Conservation (phyloP, 2,113 vertebrate genomes). For the Melospiza georgiana region DNA sequence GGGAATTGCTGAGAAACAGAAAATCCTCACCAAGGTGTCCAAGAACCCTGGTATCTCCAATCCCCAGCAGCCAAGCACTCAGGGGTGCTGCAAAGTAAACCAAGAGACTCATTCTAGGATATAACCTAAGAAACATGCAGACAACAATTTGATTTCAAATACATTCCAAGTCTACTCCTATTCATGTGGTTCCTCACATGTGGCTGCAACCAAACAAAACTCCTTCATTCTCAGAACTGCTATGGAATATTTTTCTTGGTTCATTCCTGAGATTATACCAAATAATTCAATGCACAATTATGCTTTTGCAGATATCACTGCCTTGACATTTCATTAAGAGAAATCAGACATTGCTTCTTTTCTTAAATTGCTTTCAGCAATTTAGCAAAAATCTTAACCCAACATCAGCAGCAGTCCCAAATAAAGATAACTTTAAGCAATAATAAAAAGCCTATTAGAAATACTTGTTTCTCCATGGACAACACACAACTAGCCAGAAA, state of each 20-base stretch:
- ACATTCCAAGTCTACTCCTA: neutral
- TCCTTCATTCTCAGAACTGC: neutral
- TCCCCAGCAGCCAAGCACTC: neutral
- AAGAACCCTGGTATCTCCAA: neutral
- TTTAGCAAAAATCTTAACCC: neutral
- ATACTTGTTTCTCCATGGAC: neutral
- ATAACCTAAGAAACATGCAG: neutral
- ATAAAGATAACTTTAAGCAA: neutral
- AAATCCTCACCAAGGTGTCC: neutral
- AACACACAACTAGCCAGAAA: neutral
- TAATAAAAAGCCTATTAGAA: neutral
- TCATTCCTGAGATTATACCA: accelerated
- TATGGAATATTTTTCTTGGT: neutral
- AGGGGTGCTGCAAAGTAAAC: neutral
- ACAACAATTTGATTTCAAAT: neutral
- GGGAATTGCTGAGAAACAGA: neutral
- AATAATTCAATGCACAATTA: neutral
- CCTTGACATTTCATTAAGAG: neutral
- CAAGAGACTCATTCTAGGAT: neutral
- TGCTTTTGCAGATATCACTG: neutral
- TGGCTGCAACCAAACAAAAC: neutral
- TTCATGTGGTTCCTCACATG: neutral
- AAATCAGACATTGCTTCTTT: neutral
- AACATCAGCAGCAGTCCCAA: neutral
- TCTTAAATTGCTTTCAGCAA: neutral